Base-by-base conservation (phyloP, 1,140 invertebrate genomes). In the Drosophila obscura region DNA sequence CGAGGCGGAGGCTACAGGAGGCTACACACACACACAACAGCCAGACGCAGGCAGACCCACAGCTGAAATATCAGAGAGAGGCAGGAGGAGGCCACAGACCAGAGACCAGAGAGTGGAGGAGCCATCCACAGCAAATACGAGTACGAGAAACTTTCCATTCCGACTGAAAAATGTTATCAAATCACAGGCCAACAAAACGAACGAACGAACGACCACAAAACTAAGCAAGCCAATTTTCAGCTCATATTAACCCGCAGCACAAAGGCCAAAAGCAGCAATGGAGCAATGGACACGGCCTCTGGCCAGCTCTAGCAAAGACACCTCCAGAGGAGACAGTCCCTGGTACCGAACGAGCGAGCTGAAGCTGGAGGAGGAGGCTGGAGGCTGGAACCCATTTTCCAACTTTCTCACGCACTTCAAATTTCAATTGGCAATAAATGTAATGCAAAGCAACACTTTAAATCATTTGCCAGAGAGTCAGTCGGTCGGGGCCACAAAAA, bases 371-470 rank as follows among this genome's bases (percentile, higher is more conserved):
- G 49, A 0, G 52, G 45, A 50, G 52, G 49, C 58, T 58, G 62
- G 59, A 67, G 63, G 49, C 41, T 43, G 22, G 31, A 78, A 72
- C 57, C 69, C 72, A 80, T 87, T 87, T 39, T 87, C 76, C 81
- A 81, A 91, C 89, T 91, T 91, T 91, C 90, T 91, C 90, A 91
- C 90, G 90, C 90, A 91, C 90, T 91, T 91, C 90, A 91, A 90
- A 90, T 91, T 91, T 91, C 90, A 91, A 91, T 91, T 90, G 90
- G 90, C 90, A 91, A 91, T 91, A 91, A 91, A 91, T 91, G 90
- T 91, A 91, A 91, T 91, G 90, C 90, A 91, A 91, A 81, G 90
- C 90, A 91, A 91, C 90, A 91, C 90, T 91, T 91, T 91, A 91
- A 91, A 91, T 91, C 90, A 91, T 91, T 78, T 84, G 81, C 82